phyloP scores from a whole-genome alignment of 2,797 vertebrate genomes.

The Crenuchus spilurus region DNA sequence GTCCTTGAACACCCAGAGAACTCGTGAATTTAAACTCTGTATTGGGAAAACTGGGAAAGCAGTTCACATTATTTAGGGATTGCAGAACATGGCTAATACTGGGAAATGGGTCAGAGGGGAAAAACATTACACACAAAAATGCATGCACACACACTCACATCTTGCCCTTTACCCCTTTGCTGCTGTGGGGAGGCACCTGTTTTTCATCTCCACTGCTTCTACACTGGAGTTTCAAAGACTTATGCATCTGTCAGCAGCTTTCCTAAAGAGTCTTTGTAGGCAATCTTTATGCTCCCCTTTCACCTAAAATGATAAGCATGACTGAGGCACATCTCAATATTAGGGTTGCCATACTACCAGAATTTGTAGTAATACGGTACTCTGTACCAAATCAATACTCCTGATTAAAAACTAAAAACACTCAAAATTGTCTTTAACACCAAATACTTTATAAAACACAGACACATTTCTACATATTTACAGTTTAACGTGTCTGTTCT shows the following conservation, averaged over 20 bases:
- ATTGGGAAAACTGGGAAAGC: not conserved
- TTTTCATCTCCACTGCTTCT: constrained; percentile 65
- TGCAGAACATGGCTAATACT: not conserved
- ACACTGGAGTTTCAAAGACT: constrained; percentile 63
- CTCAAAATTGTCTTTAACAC: too few species aligned
- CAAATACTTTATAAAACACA: too few species aligned
- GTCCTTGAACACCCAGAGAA: too few species aligned
- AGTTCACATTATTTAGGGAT: constrained; percentile 13
- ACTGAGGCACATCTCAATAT: too few species aligned
- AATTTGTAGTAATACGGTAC: too few species aligned
- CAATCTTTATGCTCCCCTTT: constrained; percentile 61
- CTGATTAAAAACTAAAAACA: too few species aligned
- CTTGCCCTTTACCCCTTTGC: constrained; percentile 14
- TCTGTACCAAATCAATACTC: too few species aligned
- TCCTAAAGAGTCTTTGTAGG: constrained; percentile 69
- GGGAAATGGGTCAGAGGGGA: not conserved
- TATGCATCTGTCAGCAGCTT: constrained; percentile 71
- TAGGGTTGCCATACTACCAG: too few species aligned
- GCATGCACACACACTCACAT: not conserved
- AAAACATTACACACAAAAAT: not conserved
- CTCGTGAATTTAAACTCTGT: too few species aligned
- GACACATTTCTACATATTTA: too few species aligned
- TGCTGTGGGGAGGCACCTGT: constrained; percentile 64
- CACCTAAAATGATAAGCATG: too few species aligned
- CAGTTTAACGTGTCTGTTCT: too few species aligned